phyloP scores from a whole-genome alignment of 2,888 invertebrate genomes.

The Scaptomyza flava region DNA sequence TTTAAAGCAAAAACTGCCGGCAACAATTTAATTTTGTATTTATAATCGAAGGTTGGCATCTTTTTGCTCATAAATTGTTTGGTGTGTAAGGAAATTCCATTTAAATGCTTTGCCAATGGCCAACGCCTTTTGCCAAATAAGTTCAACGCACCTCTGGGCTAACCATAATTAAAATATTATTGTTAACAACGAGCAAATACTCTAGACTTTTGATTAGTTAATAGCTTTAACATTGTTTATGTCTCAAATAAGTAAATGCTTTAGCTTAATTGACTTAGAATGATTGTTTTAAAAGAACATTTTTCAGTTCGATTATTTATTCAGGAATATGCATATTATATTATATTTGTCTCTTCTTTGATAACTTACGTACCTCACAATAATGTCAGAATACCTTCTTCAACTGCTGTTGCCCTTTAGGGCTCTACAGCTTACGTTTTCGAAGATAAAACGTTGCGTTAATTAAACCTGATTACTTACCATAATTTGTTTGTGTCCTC shows the following conservation, averaged over 20 bases:
- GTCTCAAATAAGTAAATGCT: too few species aligned
- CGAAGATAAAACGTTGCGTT: slow-evolving; percentile 69
- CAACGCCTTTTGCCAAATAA: slow-evolving; percentile 65
- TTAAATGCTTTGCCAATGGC: slow-evolving; percentile 50
- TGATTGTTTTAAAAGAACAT: too few species aligned
- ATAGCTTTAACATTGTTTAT: too few species aligned
- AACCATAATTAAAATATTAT: slow-evolving; percentile 19
- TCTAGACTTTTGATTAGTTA: neutral
- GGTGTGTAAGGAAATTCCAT: slow-evolving; percentile 54
- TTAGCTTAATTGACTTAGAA: too few species aligned
- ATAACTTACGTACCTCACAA: neutral
- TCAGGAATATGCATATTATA: too few species aligned
- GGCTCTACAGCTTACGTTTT: slow-evolving; percentile 11
- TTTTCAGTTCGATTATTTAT: too few species aligned
- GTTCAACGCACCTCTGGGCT: slow-evolving; percentile 63
- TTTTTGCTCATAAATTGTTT: slow-evolving; percentile 56
- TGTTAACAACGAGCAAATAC: neutral
- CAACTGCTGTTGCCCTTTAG: slow-evolving; percentile 30
- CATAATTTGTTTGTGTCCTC: slow-evolving; percentile 72
- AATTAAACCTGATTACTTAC: slow-evolving; percentile 75
- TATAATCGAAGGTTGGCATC: slow-evolving; percentile 67
- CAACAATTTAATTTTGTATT: slow-evolving; percentile 30
- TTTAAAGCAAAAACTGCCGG: slow-evolving; percentile 21
- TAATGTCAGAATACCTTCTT: neutral
- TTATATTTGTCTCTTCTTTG: neutral